Evolutionary conservation across 2,888 invertebrate species (phyloP), one percentile per base, ranked within the genome.

Genomic region (Hylaea fasciaria): DNA sequence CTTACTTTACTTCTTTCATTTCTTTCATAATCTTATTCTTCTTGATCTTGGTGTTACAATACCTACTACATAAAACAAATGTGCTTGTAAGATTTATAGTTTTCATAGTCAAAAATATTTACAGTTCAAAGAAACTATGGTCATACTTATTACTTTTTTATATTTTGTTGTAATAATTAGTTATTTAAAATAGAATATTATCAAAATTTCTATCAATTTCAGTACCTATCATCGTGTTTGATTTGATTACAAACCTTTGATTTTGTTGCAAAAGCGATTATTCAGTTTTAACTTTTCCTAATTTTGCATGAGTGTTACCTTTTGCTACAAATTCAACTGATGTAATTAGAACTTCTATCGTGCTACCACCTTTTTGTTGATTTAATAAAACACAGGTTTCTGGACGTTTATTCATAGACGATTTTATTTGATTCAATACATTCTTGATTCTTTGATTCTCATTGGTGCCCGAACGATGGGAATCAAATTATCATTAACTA

Each of bases 401-500:
- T 63, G 68, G 65, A 68, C 70, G 73, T 71, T 59, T 44, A 13
- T n/a, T 60, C 51, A 2, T 43, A 41, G 35, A 50, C 63, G 49
- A 57, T 57, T 51, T 8, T 37, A 16, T 61, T 62, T 51, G 56
- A 62, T 62, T 63, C 22, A 47, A n/a, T 60, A 45, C 9, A n/a
- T 40, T 59, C 41, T 53, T 61, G 66, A 50, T 70, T 28, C 73
- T 68, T 77, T 68, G 70, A 59, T 61, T 76, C 66, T 72, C 78
- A 80, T 73, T 80, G 87, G 62, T 68, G 83, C 86, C 87, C 88
- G 87, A 86, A 80, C 86, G 73, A 77, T 84, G 79, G 72, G 71
- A 69, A 64, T 72, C 68, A 68, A 75, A 68, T 66, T 58, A 50
- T 70, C 62, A 58, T 55, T 40, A 48, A 11, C 16, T 46, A 65